Conservation (phyloP, 2,113 vertebrate genomes). For the Rhynchomys soricoides region DNA sequence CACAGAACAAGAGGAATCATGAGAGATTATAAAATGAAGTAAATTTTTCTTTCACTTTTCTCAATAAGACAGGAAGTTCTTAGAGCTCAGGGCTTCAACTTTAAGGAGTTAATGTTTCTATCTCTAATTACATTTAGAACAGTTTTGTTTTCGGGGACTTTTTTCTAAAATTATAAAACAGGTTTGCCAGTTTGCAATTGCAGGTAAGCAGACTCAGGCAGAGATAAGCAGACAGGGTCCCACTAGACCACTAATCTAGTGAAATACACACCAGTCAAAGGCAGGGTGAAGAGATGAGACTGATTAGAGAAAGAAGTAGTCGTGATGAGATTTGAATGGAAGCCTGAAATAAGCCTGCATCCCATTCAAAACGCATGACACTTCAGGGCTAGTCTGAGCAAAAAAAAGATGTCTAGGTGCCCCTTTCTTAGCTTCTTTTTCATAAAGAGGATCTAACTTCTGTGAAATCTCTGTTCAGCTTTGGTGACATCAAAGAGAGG, state of each 20-base stretch:
- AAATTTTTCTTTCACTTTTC: not conserved
- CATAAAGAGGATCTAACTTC: not conserved
- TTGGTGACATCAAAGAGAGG: not conserved
- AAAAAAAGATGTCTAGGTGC: not conserved
- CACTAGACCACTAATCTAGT: not conserved
- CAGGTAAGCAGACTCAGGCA: not conserved
- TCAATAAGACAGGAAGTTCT: not conserved
- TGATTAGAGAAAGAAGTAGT: not conserved
- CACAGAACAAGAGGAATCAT: not conserved
- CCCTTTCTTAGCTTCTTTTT: not conserved
- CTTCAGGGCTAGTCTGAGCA: not conserved
- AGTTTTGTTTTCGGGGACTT: too few relatives aligned
- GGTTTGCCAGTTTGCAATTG: not conserved
- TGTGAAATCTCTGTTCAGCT: not conserved
- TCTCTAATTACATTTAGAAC: not conserved
- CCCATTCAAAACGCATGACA: not conserved
- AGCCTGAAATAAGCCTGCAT: not conserved
- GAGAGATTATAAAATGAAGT: not conserved
- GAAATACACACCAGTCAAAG: not conserved
- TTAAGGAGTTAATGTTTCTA: not conserved
- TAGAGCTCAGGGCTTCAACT: not conserved
- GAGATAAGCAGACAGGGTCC: accelerated
- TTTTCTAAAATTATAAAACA: not conserved
- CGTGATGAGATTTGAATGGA: not conserved
- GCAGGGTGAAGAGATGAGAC: not conserved